Conservation (phyloP, 2,113 vertebrate genomes). For the Phoxinus phoxinus region DNA sequence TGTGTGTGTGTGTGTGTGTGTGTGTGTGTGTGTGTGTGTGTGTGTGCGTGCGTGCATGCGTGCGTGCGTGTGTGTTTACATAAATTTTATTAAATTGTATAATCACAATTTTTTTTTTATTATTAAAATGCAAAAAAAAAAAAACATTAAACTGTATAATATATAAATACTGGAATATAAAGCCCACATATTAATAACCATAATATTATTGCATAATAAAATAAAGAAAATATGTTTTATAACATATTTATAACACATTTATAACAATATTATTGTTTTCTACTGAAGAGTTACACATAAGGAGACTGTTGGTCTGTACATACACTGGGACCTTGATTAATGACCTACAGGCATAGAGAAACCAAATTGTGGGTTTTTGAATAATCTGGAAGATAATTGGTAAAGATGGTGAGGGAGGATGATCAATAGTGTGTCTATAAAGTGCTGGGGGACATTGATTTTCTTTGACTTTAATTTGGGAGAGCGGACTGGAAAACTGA, state of each 20-base stretch:
- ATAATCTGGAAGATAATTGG: constrained; percentile 79
- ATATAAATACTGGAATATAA: neutral
- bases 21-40: too few relatives aligned
- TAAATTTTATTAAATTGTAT: too few relatives aligned
- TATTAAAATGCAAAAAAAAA: neutral
- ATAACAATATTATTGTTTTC: too few relatives aligned
- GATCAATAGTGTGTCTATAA: constrained; percentile 75
- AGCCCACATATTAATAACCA: neutral
- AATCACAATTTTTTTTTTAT: too few relatives aligned
- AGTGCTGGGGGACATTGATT: constrained; percentile 50
- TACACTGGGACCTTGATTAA: constrained; percentile 63
- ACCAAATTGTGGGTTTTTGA: constrained; percentile 74
- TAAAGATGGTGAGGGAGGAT: constrained; percentile 66
- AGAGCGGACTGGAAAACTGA: constrained; percentile 12
- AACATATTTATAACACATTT: too few relatives aligned
- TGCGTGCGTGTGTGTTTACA: too few relatives aligned
- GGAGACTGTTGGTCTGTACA: constrained; percentile 6
- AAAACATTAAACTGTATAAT: neutral
- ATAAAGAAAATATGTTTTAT: too few relatives aligned
- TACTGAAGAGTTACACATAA: neutral
- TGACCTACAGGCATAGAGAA: constrained; percentile 63
- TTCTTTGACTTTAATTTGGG: constrained; percentile 51
- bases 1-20: too few relatives aligned
- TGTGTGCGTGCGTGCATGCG: too few relatives aligned
- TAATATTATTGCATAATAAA: neutral